Base-by-base conservation (phyloP, 2,113 vertebrate species). In the Mus musculus region DNA sequence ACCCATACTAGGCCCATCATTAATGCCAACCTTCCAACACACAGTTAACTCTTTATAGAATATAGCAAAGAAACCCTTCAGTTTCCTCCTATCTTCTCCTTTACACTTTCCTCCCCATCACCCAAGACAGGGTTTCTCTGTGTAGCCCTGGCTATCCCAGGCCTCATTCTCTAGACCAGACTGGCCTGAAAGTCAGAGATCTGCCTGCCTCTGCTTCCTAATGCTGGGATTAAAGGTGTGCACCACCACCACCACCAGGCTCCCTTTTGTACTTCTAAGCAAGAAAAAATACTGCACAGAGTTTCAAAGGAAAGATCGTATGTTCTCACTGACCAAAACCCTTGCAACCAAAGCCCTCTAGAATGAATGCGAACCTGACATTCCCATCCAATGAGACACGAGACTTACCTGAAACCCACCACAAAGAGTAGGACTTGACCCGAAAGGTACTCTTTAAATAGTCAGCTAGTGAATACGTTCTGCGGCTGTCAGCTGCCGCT, bases 361-460 rank as follows among this genome's bases (percentile, higher is more conserved):
- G 33, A 81, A 0, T 54, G n/a, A 92, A 89, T 0, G 13, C 30
- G 63, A 73, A 19, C 30, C 49, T 90, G 86, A 91, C 72, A 54
- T 63, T 11, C 71, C 11, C 19, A 56, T 42, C 52, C 4, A 10
- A 4, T 1, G 33, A 8, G 1, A 39, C 56, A 95, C 90, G 85
- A 7, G 0, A 42, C 72, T 98, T 98, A 99, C 99, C 99, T 98
- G 99, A 98, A 98, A 98, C 81, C 99, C 99, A 99, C 46, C 87
- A 54, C 91, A 99, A 95, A 69, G 96, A 82, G 78, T 98, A 88
- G 1, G 61, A 90, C 97, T 91, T 98, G 72, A 96, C 36, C 13
- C 89, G 95, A 73, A 98, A 97, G 65, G 97, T 97, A 89, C 91
- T 95, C 93, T 98, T 98, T 96, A 99, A 97, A 94, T 99, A 99